phyloP scores from a whole-genome alignment of 2,797 vertebrate genomes.

The Podarcis lilfordi region DNA sequence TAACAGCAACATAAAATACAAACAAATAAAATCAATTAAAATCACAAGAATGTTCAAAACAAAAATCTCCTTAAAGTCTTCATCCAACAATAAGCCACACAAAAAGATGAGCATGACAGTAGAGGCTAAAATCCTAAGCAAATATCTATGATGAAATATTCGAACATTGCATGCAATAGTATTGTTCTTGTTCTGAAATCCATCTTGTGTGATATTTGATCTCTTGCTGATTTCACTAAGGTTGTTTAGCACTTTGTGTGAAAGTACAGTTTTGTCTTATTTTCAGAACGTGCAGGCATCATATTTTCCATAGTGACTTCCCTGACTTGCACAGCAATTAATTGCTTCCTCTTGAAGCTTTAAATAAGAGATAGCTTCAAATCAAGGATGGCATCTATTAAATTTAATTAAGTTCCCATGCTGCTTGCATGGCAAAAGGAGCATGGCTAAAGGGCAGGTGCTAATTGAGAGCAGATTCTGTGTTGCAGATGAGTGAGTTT shows the following conservation, averaged over 20 bases:
- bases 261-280: neutral
- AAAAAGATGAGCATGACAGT: too few relatives aligned
- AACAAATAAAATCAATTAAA: too few relatives aligned
- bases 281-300: constrained; percentile 16
- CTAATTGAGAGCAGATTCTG: constrained; percentile 49
- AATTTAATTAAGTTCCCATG: constrained; percentile 74
- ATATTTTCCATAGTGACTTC: constrained; percentile 19
- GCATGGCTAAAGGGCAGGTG: constrained; percentile 44
- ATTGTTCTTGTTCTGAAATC: neutral
- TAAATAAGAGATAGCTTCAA: constrained; percentile 72
- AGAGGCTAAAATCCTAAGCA: too few relatives aligned
- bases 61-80: too few relatives aligned
- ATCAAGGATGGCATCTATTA: constrained; percentile 73
- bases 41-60: too few relatives aligned
- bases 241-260: neutral
- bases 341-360: constrained; percentile 75
- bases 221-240: neutral
- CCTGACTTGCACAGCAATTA: constrained; percentile 71
- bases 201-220: neutral
- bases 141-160: neutral
- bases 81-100: too few relatives aligned
- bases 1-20: too few relatives aligned
- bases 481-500: constrained; percentile 32
- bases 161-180: neutral
- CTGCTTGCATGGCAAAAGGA: constrained; percentile 48